Base-by-base conservation (phyloP, 2,797 vertebrate genomes). In the Sylvia borin region DNA sequence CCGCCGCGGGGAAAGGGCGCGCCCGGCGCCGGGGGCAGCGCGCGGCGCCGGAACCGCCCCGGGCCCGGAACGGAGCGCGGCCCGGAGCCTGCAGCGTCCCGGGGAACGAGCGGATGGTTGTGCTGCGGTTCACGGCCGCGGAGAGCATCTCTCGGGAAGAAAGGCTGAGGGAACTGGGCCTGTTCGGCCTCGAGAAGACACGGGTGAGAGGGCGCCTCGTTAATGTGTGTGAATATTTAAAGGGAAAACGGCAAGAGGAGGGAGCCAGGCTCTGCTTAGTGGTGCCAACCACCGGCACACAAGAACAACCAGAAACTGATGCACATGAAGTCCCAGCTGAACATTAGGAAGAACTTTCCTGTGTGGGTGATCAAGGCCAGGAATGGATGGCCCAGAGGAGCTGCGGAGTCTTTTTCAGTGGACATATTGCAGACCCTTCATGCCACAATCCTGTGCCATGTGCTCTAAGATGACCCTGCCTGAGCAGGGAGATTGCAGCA, bases 111-210 rank as follows among this genome's bases (percentile, higher is more conserved):
- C n/a, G n/a, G n/a, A n/a, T n/a, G n/a, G n/a, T n/a, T 1, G 26
- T 2, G 43, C 0, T 19, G 38, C 13, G 14, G 12, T 21, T 20
- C 29, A 14, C 13, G 42, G 5, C 0, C 3, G 27, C 2, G 13
- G 34, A 22, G 19, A 76, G 38, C 32, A 5, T 11, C 17, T 22
- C 36, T 26, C 27, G 9, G 5, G 21, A 10, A 29, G 29, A 53
- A 58, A 60, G 38, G 54, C 12, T 22, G 64, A 38, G 54, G n/a
- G 10, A 32, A 29, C 0, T 3, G 34, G 48, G 70, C 13, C 62
- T 27, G 34, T 8, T 32, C 5, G 7, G 86, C 26, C 34, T 16
- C 10, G 11, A 10, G 45, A 18, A 13, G 53, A 40, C 40, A 45
- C 6, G 10, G 32, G 32, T 13, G 27, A 50, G 21, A 43, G 9